Percentiles rank a stretch among this genome's conserved stretches.
Evolutionary conservation across 2,797 vertebrate species (phyloP).

Genomic region (Danio tinwini): DNA sequence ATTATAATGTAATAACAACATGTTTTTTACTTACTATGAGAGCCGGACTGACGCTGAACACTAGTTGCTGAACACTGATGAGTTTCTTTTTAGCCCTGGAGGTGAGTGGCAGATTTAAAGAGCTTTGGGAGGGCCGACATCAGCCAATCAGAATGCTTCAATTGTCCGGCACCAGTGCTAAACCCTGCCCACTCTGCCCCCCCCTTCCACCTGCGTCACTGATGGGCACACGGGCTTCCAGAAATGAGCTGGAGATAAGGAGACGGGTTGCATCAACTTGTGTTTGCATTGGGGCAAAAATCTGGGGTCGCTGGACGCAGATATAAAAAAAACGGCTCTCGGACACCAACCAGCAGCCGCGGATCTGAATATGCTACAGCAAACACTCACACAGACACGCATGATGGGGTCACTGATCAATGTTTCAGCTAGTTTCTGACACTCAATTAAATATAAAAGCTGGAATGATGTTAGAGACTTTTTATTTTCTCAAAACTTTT

Average conservation of each 20-base stretch:
- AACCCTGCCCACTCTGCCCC: background rate
- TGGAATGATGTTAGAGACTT: too few species aligned
- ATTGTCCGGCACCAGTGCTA: background rate
- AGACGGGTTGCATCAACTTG: constrained; percentile 49
- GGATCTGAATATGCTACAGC: constrained; percentile 32
- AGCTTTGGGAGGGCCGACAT: constrained; percentile 70
- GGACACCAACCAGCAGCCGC: constrained; percentile 12
- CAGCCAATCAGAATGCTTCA: constrained; percentile 69
- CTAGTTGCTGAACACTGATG: constrained; percentile 24
- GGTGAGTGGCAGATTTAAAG: constrained; percentile 74
- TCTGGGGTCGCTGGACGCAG: constrained; percentile 8
- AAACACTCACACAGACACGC: constrained; percentile 2
- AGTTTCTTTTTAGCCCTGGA: constrained; percentile 67
- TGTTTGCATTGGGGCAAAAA: constrained; percentile 55
- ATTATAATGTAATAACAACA: background rate
- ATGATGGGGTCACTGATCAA: background rate
- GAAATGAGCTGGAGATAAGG: constrained; percentile 54
- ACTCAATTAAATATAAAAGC: too few species aligned
- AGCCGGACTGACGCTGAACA: background rate
- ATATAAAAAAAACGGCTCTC: background rate
- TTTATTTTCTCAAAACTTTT: too few species aligned
- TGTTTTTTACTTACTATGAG: constrained; percentile 23
- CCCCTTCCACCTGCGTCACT: constrained; percentile 56
- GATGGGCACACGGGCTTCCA: constrained; percentile 39
- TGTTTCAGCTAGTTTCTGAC: too few species aligned